phyloP scores from a whole-genome alignment of 2,113 vertebrate genomes.

The Labeo catla region DNA sequence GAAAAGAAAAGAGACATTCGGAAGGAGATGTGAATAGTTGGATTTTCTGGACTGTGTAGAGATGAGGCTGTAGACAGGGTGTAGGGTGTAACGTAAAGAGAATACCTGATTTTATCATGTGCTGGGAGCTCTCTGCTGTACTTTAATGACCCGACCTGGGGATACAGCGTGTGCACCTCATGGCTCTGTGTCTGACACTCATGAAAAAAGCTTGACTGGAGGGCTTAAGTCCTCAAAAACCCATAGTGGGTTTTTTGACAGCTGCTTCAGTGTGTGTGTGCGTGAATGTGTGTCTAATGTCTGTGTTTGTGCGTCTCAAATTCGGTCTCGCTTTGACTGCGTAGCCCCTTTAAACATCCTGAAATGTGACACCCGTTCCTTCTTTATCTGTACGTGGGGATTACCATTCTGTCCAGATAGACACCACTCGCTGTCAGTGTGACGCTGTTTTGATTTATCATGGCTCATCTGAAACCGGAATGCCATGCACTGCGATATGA shows the following conservation, averaged over 20 bases:
- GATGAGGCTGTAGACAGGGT: neutral
- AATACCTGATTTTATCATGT: conserved; percentile 32
- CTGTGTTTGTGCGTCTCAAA: conserved; percentile 39
- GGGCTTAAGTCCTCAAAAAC: conserved; percentile 62
- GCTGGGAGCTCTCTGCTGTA: conserved; percentile 40
- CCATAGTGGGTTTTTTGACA: conserved; percentile 63
- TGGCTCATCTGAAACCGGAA: conserved; percentile 64
- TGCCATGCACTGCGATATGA: conserved; percentile 49
- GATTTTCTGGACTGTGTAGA: conserved; percentile 31
- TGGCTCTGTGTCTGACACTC: conserved; percentile 46
- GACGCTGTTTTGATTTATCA: conserved; percentile 61
- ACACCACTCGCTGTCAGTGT: conserved; percentile 65
- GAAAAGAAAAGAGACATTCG: neutral
- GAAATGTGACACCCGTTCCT: conserved; percentile 48
- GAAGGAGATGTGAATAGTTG: conserved; percentile 32
- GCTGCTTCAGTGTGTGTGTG: conserved; percentile 55
- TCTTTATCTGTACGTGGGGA: conserved; percentile 61
- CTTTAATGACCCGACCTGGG: conserved; percentile 51
- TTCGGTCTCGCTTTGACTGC: conserved; percentile 57
- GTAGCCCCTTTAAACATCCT: conserved; percentile 56
- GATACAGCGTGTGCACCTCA: conserved; percentile 36
- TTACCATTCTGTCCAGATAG: conserved; percentile 61
- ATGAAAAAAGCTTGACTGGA: conserved; percentile 64
- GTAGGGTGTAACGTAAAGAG: conserved; percentile 19
- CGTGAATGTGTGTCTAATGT: conserved; percentile 25